Evolutionary conservation across 2,888 invertebrate genomes (phyloP), one percentile per base, ranked within the genome.

Genomic region (Eilema griseolum): DNA sequence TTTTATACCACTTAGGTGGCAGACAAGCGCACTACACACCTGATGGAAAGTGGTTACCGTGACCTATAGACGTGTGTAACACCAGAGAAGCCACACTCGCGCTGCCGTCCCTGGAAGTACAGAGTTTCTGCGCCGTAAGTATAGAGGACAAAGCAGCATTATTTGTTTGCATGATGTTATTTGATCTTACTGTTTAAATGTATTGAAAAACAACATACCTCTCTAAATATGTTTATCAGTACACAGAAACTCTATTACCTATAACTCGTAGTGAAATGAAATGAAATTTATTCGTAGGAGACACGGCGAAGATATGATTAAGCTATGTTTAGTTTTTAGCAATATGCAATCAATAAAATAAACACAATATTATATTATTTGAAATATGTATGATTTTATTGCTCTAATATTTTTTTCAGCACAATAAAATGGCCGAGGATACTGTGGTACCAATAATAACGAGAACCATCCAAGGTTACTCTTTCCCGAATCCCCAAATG

Each of bases 391-490:
- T 46, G 20, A 20, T 46, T 46, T 46, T 7, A 20, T 46, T 46
- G 1, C 16, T 7, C 7, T 52, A 52, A 52, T n/a, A 52, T 59
- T 62, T 69, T 26, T 46, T 59, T 73, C 64, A 37, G 71, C 83
- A 82, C 80, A 78, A 75, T 52, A 83, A 78, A 75, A 57, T 66
- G 2, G 37, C 74, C 0, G 82, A 83, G 2, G 82, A 83, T 7
- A 78, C 79, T 0, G 66, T 59, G 66, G 20, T 20, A 61, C 77
- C 81, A 2, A 31, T 76, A 4, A 83, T 88, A 31, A 86, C 78
- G 1, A 79, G 88, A 64, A 86, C 85, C 0, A 75, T 87, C 28
- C 33, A 37, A 5, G 61, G 66, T 16, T 37, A 8, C 28, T 59
- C 20, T 26, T 12, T 60, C 11, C 8, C 66, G 20, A 28, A 28